Evolutionary conservation across 2,113 vertebrate genomes (phyloP).

Genomic region (Cettia cetti): DNA sequence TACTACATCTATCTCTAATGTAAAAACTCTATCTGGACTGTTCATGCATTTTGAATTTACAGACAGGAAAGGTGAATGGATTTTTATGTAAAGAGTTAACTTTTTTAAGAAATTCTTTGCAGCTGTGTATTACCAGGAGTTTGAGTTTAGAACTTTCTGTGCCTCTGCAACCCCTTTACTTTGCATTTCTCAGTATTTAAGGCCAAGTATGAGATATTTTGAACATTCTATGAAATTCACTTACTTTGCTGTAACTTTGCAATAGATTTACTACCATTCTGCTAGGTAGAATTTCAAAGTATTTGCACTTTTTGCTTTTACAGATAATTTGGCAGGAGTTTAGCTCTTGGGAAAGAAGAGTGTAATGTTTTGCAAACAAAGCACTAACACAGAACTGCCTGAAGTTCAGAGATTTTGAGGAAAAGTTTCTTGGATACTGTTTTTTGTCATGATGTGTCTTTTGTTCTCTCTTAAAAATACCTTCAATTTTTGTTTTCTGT

Average conservation of each 20-base stretch:
- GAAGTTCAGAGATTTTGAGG: background rate
- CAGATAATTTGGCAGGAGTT: background rate
- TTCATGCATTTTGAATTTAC: background rate
- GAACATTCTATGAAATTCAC: background rate
- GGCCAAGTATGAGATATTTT: background rate
- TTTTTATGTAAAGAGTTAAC: background rate
- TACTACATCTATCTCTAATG: rapidly evolving
- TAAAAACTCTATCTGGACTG: background rate
- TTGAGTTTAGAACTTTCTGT: background rate
- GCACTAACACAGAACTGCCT: background rate
- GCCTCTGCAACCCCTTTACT: background rate
- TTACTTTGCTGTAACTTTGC: background rate
- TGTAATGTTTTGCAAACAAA: background rate
- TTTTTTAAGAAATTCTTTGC: background rate
- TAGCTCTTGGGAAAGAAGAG: background rate
- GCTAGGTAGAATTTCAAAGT: background rate
- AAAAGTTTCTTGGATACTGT: background rate
- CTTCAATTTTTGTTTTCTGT: background rate
- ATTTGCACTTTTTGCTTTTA: background rate
- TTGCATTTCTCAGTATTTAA: background rate
- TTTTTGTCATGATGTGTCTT: background rate
- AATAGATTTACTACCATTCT: background rate
- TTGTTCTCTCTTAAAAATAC: background rate
- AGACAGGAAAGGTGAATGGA: background rate
- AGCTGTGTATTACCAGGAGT: background rate